Percentiles rank a stretch among this genome's conserved stretches.
These are phyloP conservation scores for Agrilus biguttatus DNA, from an alignment of 2,888 invertebrate genomes.

Conservation along the genomic window DNA sequence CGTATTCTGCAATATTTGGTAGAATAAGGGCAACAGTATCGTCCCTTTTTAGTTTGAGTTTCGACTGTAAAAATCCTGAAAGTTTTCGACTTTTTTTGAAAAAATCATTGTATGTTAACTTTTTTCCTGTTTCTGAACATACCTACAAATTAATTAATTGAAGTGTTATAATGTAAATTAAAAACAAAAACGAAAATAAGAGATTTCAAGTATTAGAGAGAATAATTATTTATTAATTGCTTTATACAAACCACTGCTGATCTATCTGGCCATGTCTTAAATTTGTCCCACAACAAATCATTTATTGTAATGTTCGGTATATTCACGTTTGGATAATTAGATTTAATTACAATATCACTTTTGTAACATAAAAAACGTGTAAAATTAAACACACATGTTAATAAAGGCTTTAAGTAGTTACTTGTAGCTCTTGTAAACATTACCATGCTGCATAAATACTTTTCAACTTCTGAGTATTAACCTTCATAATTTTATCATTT, in stretches of 20 bases:
- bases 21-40: conserved; percentile 47
- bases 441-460: no score
- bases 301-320: conserved; percentile 40
- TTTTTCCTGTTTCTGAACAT: conserved; percentile 53
- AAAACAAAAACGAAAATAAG: neutral
- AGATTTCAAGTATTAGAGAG: no score
- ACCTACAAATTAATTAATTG: conserved; percentile 34
- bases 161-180: neutral
- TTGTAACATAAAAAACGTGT: no score
- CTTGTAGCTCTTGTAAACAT: no score
- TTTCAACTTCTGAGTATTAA: no score
- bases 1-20: conserved; percentile 63
- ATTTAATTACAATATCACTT: conserved; percentile 6
- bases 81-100: conserved; percentile 47
- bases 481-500: no score
- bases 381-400: no score
- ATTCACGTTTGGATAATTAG: conserved; percentile 23
- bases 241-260: conserved; percentile 44
- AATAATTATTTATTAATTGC: no score
- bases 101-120: conserved; percentile 52
- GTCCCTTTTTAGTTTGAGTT: conserved; percentile 44
- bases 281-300: conserved; percentile 47
- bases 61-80: conserved; percentile 33
- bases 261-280: conserved; percentile 48
- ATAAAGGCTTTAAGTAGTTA: no score